These are phyloP conservation scores for Fulica atra DNA, from an alignment of 2,113 vertebrate species.

Conservation along the genomic window DNA sequence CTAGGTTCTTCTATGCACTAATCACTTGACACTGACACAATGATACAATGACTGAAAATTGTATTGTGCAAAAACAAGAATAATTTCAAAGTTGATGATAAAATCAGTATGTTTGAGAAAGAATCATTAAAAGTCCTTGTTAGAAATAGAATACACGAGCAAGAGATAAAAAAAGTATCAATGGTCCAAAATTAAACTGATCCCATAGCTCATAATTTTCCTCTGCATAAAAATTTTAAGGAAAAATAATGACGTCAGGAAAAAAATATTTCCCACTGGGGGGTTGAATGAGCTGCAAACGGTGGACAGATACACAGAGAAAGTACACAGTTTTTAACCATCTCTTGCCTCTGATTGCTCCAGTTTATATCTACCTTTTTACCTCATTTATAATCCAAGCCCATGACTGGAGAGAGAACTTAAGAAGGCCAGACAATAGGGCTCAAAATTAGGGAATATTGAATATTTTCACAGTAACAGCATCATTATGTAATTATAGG, in stretches of 20 bases:
- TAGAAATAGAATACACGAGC: background rate
- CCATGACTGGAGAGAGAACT: background rate
- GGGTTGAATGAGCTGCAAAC: rapidly evolving
- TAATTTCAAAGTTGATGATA: background rate
- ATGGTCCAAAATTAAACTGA: background rate
- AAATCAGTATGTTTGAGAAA: background rate
- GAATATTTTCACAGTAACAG: background rate
- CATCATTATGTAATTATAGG: background rate
- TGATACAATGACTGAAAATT: background rate
- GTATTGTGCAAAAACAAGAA: background rate
- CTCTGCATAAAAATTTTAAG: background rate
- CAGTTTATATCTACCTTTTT: background rate
- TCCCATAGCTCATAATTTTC: background rate
- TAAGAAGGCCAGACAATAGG: background rate
- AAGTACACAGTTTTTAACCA: background rate
- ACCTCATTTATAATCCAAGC: background rate
- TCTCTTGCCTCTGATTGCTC: background rate
- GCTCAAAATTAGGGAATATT: background rate
- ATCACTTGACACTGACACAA: background rate
- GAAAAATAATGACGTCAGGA: background rate
- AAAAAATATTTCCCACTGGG: background rate
- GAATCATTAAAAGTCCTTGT: background rate
- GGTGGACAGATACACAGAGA: background rate
- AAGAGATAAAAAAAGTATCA: background rate
- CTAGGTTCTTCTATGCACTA: background rate